phyloP scores from a whole-genome alignment of 2,113 vertebrate genomes.

The Ophthalmolycus amberensis region DNA sequence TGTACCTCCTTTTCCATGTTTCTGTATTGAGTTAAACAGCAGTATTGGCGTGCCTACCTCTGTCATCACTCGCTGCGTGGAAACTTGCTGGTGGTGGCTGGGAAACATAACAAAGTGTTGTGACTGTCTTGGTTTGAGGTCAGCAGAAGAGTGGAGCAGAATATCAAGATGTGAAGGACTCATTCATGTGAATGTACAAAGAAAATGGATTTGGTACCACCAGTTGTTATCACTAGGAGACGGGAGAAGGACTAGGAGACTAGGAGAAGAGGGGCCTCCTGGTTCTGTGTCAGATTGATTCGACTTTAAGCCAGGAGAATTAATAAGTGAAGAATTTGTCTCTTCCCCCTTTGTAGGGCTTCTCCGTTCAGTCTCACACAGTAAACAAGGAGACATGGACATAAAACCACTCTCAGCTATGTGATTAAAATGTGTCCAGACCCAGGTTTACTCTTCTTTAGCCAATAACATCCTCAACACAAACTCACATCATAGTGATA shows the following conservation, averaged over 20 bases:
- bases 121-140: constrained; percentile 49
- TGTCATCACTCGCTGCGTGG: constrained; percentile 17
- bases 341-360: constrained; percentile 58
- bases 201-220: constrained; percentile 67
- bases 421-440: constrained; percentile 72
- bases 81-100: neutral
- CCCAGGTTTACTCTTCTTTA: neutral
- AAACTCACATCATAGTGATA: constrained; percentile 17
- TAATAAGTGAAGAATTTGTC: constrained; percentile 75
- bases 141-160: constrained; percentile 40
- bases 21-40: constrained; percentile 18
- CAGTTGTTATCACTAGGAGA: constrained; percentile 51
- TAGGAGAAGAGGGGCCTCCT: constrained; percentile 61
- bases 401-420: constrained; percentile 66
- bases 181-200: constrained; percentile 60
- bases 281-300: constrained; percentile 76
- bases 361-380: constrained; percentile 66
- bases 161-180: constrained; percentile 60
- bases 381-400: constrained; percentile 79
- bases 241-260: too few relatives aligned
- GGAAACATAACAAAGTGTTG: constrained; percentile 14
- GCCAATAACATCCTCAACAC: neutral
- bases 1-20: neutral
- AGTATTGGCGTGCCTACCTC: constrained; percentile 1
- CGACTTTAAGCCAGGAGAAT: constrained; percentile 77